phyloP scores from a whole-genome alignment of 2,113 vertebrate species.

The Ondatra zibethicus region DNA sequence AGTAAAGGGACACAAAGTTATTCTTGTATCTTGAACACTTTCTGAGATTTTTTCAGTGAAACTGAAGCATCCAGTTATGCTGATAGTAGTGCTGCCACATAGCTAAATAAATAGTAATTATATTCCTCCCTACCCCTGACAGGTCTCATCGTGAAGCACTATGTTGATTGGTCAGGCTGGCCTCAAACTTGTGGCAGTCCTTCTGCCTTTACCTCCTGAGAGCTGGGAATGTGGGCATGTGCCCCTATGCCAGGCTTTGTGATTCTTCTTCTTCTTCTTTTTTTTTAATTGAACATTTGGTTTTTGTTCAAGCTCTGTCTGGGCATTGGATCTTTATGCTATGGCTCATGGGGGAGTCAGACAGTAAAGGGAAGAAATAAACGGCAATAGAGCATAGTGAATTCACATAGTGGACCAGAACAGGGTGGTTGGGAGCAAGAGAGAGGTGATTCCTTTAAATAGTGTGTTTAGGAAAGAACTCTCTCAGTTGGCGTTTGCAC shows the following conservation, averaged over 20 bases:
- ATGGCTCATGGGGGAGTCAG: neutral
- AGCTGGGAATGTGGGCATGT: neutral
- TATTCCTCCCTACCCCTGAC: neutral
- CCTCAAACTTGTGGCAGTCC: neutral
- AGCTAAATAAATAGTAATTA: slow-evolving; percentile 9
- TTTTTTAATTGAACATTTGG: slow-evolving; percentile 20
- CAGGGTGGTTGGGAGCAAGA: neutral
- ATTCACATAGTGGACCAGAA: neutral
- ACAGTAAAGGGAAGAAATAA: neutral
- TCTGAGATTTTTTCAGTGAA: slow-evolving; percentile 44
- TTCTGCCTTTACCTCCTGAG: neutral
- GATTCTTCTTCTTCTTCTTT: too few relatives aligned
- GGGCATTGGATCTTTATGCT: neutral
- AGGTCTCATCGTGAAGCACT: neutral
- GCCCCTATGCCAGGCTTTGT: neutral
- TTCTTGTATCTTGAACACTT: slow-evolving; percentile 26
- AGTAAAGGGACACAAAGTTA: slow-evolving; percentile 22
- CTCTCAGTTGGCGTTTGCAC: neutral
- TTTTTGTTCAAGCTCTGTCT: slow-evolving; percentile 30
- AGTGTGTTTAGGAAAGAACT: slow-evolving; percentile 42
- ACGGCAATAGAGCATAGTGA: neutral
- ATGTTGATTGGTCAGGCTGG: neutral
- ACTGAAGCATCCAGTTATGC: slow-evolving; percentile 13
- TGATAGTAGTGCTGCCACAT: slow-evolving; percentile 16
- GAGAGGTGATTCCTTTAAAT: neutral